Conservation (phyloP, 2,113 vertebrate genomes). For the Arizona elegans region DNA sequence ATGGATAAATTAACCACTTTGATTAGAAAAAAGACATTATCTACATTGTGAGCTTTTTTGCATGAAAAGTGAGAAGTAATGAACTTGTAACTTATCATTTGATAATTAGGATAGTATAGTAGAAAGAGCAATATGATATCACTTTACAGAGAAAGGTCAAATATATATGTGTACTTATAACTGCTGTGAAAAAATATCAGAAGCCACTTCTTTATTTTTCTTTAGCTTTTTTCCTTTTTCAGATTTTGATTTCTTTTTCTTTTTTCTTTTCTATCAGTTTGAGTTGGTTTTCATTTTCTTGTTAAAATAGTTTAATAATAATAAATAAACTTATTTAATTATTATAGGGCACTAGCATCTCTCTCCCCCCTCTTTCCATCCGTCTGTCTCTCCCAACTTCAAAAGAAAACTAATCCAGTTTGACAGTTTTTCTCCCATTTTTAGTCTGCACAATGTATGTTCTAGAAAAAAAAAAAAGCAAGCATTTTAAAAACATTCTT, state of each 20-base stretch:
- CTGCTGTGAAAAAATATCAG: neutral
- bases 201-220: neutral
- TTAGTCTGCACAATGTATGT: neutral
- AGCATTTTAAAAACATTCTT: neutral
- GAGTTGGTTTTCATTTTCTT: neutral
- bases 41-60: neutral
- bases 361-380: neutral
- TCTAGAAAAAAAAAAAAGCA: neutral
- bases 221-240: neutral
- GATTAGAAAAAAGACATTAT: neutral
- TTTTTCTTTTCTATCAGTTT: neutral
- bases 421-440: neutral
- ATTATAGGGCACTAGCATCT: conserved; percentile 2
- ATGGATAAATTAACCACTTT: neutral
- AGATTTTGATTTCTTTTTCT: neutral
- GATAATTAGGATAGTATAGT: neutral
- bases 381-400: neutral
- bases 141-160: neutral
- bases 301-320: neutral
- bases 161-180: neutral
- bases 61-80: neutral
- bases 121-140: neutral
- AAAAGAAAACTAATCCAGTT: neutral
- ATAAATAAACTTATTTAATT: neutral
- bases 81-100: neutral